These are phyloP conservation scores for Conops quadrifasciatus DNA, from an alignment of 2,888 invertebrate genomes.

Conservation along the genomic window DNA sequence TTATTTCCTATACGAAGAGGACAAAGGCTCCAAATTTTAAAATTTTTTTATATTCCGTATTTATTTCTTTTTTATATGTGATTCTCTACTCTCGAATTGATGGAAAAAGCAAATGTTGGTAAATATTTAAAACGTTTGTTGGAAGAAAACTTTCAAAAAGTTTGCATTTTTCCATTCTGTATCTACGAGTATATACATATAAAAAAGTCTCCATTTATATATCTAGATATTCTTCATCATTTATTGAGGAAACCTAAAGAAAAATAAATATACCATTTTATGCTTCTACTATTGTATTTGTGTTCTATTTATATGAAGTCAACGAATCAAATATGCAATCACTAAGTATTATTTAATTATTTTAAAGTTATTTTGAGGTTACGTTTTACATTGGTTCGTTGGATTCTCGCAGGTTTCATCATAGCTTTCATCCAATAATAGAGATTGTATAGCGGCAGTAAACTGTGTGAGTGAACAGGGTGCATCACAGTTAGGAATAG, in stretches of 20 bases:
- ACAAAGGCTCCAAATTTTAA: conserved; percentile 74
- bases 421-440: conserved; percentile 74
- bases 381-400: conserved; percentile 52
- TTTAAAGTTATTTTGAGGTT: conserved; percentile 14
- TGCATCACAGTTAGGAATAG: conserved; percentile 71
- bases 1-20: conserved; percentile 89
- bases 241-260: too few relatives aligned
- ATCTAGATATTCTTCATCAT: too few relatives aligned
- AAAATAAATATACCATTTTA: too few relatives aligned
- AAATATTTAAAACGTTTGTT: too few relatives aligned
- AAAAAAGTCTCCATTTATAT: too few relatives aligned
- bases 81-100: background rate
- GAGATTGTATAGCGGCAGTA: conserved; percentile 66
- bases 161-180: too few relatives aligned
- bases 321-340: too few relatives aligned
- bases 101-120: background rate
- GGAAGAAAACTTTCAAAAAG: too few relatives aligned
- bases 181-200: too few relatives aligned
- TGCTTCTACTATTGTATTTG: too few relatives aligned
- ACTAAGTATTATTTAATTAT: too few relatives aligned
- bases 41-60: conserved; percentile 29
- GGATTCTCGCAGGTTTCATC: conserved; percentile 71
- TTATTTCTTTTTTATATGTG: background rate
- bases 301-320: too few relatives aligned
- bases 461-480: conserved; percentile 73